Conservation (phyloP, 1,140 invertebrate species). For the Tetragonula clypearis region DNA sequence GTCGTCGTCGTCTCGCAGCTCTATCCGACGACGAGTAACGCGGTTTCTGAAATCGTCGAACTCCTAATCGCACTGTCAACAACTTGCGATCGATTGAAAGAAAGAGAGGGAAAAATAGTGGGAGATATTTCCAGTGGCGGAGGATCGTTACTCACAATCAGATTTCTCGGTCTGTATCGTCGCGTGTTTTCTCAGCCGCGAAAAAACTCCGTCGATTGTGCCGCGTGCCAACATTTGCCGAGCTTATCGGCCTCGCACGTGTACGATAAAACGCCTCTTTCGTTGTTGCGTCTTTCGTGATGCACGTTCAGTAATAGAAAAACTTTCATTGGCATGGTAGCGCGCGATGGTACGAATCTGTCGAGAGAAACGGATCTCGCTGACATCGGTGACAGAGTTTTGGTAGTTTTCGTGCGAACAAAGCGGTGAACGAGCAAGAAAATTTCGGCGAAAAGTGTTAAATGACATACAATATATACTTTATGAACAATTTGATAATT, state of each 20-base stretch:
- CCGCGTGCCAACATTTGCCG: constrained; percentile 54
- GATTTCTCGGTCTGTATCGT: neutral
- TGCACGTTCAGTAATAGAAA: neutral
- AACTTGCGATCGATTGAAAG: constrained; percentile 24
- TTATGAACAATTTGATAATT: too few species aligned
- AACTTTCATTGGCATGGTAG: neutral
- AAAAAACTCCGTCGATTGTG: constrained; percentile 46
- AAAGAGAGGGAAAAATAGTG: neutral
- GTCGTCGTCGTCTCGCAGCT: neutral
- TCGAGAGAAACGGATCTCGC: neutral
- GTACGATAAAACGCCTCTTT: constrained; percentile 40
- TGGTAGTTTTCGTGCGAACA: too few species aligned
- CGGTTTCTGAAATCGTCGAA: neutral
- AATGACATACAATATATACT: too few species aligned
- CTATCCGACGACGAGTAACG: neutral
- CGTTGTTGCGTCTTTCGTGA: too few species aligned
- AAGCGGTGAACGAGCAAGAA: too few species aligned
- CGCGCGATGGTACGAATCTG: neutral
- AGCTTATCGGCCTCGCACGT: constrained; percentile 49
- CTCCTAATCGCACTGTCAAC: constrained; percentile 10
- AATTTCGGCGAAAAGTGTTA: too few species aligned
- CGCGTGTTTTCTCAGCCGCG: neutral
- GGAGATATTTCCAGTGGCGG: neutral
- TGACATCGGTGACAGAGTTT: too few species aligned
- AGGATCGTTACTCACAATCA: neutral